Evolutionary conservation across 1,140 invertebrate species (phyloP).

Genomic region (Pogonognathellus flavescens): DNA sequence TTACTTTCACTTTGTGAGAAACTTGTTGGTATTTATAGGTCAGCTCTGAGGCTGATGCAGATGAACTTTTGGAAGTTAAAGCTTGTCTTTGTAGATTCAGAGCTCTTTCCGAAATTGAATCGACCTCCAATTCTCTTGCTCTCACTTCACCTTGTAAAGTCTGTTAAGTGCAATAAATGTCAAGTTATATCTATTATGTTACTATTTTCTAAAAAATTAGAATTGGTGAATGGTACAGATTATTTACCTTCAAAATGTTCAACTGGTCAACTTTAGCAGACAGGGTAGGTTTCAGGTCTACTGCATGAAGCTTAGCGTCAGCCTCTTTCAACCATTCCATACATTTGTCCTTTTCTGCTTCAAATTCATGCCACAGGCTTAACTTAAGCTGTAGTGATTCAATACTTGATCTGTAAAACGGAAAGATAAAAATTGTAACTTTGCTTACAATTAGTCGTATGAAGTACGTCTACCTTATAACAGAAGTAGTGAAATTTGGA

Average conservation of each 20-base stretch:
- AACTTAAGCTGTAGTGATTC: conserved; percentile 84
- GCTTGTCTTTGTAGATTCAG: conserved; percentile 83
- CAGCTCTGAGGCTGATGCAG: conserved; percentile 80
- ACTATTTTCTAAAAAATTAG: too few relatives aligned
- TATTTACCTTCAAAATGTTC: conserved; percentile 77
- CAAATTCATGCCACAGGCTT: conserved; percentile 92
- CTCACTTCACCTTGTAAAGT: conserved; percentile 87
- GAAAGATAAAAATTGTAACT: neutral
- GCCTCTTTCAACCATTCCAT: conserved; percentile 90
- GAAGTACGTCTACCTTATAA: too few relatives aligned
- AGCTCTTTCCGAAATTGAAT: conserved; percentile 89
- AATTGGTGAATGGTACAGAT: too few relatives aligned
- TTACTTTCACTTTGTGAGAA: conserved; percentile 85
- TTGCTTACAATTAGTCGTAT: too few relatives aligned
- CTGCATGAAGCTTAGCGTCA: conserved; percentile 87
- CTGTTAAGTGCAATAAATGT: conserved; percentile 70
- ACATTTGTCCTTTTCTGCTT: conserved; percentile 87
- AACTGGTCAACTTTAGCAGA: conserved; percentile 87
- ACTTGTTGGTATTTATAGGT: conserved; percentile 92
- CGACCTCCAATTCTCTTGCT: conserved; percentile 92
- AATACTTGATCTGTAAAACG: conserved; percentile 75
- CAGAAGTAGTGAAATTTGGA: too few relatives aligned
- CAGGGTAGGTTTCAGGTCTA: conserved; percentile 87
- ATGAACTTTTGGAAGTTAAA: conserved; percentile 68
- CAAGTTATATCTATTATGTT: neutral